Conservation (phyloP, 92 coral and sea anemone genomes). For the Virgularia gustaviana region DNA sequence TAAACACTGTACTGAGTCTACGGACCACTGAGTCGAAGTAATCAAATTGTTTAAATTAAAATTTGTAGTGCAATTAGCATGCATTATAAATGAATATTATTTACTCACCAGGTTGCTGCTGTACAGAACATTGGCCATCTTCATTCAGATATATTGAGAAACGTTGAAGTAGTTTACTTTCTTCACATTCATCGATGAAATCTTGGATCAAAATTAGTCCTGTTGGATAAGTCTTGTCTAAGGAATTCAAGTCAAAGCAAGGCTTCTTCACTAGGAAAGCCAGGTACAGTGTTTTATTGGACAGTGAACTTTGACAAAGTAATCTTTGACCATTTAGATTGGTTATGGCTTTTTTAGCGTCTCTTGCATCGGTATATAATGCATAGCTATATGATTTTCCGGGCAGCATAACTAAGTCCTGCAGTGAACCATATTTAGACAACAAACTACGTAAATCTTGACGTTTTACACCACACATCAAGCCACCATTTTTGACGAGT, state of each 20-base stretch:
- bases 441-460: constrained; percentile 60
- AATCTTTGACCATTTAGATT: constrained; percentile 62
- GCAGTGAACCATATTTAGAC: constrained; percentile 65
- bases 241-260: constrained; percentile 39
- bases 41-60: too few species aligned
- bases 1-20: too few species aligned
- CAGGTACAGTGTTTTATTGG: constrained; percentile 64
- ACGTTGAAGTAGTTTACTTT: constrained; percentile 56
- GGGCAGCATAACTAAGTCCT: constrained; percentile 78
- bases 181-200: constrained; percentile 68
- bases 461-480: constrained; percentile 84
- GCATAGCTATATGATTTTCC: constrained; percentile 80
- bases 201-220: constrained; percentile 72
- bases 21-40: too few species aligned
- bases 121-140: constrained; percentile 13
- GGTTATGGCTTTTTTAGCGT: constrained; percentile 71
- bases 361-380: constrained; percentile 50
- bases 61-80: too few species aligned
- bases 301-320: constrained; percentile 51
- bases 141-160: constrained; percentile 5
- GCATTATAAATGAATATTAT: not conserved
- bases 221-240: constrained; percentile 51
- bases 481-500: constrained; percentile 87
- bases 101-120: constrained; percentile 49
- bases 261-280: constrained; percentile 67